Evolutionary conservation across 2,797 vertebrate species (phyloP), one percentile per base, ranked within the genome.

Genomic region (Thaleichthys pacificus): DNA sequence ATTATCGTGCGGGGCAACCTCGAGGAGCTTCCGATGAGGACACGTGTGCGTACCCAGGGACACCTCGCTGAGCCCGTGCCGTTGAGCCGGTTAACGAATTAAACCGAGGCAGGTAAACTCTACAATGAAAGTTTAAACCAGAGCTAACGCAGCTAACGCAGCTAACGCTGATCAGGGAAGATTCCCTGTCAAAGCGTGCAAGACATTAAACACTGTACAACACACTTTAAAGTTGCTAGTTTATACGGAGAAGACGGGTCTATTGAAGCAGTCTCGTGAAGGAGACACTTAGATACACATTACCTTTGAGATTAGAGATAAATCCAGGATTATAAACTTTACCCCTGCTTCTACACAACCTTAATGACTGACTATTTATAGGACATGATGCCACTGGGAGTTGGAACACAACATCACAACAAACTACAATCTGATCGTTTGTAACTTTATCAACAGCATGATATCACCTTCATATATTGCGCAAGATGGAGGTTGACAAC

Each of bases 71-170:
- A 61, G 68, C 54, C 26, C 28, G 26, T 68, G 76, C 54, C 70
- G 63, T 56, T 79, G 73, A 90, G 64, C 75, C 78, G 26, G 72
- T 84, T 72, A 82, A 77, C 67, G 71, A n/a, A 79, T 87, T 75
- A 86, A 83, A 24, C 26, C 15, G 77, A 78, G 9, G 7, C 21
- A 26, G 17, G 17, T 65, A 65, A 57, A 57, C 62, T 65, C 1
- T 9, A 38, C 38, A 1, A 54, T 22, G 32, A 8, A 35, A 12
- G 24, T 54, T 54, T 30, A 30, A 68, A 54, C 26, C 49, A 70
- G 26, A 24, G 17, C 30, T 56, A 14, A 24, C 24, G 24, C 24
- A 24, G 17, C 30, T 56, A 14, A 24, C 24, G 24, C 24, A n/a
- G 15, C 19, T n/a, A 4, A 54, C 15, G 1, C 17, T n/a, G 19